Evolutionary conservation across 2,888 invertebrate species (phyloP), one percentile per base, ranked within the genome.

Genomic region (Nemotelus pantherinus): DNA sequence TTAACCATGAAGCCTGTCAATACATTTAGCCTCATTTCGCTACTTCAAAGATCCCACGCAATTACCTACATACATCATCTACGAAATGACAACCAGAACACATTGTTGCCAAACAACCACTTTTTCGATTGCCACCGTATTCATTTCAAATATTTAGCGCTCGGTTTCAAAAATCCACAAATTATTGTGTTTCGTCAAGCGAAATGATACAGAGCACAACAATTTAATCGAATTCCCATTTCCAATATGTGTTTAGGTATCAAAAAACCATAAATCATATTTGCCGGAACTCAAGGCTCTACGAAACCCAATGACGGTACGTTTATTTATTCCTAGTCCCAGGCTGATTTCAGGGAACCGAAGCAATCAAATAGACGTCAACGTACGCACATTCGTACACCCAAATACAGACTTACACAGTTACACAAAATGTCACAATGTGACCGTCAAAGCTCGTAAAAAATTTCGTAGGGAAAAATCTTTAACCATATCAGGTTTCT

Each of bases 141-240:
- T 25, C 25, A 25, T 25, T 25, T 25, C 25, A 25, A 25, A 25
- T 25, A 25, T 25, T 25, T 25, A 57, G 57, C 25, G 57, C 10
- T 10, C 57, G 57, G n/a, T 25, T 10, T 9, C n/a, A 10, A 57
- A 10, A 4, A 3, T 45, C 65, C 65, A 41, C 65, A 65, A 65
- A 65, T 65, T 65, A 65, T 65, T 65, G 41, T 44, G 44, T 45
- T 10, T 25, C 65, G 47, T 65, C 65, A 65, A 65, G n/a, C 65
- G 7, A 65, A 65, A 65, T 65, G 47, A 65, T 65, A 65, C 47
- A 5, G 45, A 7, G 47, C 65, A 45, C 3, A 9, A 10, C 65
- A 65, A 65, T 65, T 65, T 65, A 65, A 47, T 47, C 44, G 44
- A 45, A 41, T n/a, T 10, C 65, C 47, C 65, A 65, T 65, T 65